Conservation (phyloP, 1,140 invertebrate genomes). For the Danaus melanippus region DNA sequence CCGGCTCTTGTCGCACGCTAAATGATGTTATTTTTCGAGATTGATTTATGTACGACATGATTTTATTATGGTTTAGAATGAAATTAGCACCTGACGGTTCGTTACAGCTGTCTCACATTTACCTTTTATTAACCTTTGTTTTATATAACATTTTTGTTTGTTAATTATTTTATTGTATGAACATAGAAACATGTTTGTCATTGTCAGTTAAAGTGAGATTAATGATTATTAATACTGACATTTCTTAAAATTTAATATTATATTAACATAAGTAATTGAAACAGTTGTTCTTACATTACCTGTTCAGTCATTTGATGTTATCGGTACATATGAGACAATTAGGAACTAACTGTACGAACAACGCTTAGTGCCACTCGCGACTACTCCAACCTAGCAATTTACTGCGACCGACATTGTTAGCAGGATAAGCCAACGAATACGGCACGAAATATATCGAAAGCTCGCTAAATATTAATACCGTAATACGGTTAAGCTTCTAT, state of each 20-base stretch:
- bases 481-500: too few relatives aligned
- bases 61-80: slow-evolving; percentile 20
- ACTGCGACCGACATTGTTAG: slow-evolving; percentile 8
- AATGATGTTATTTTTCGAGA: slow-evolving; percentile 31
- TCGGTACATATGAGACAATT: slow-evolving; percentile 12
- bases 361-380: slow-evolving; percentile 17
- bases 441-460: too few relatives aligned
- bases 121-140: slow-evolving; percentile 4
- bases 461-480: too few relatives aligned
- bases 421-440: slow-evolving; percentile 7
- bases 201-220: too few relatives aligned
- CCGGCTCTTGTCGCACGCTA: slow-evolving; percentile 33
- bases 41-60: slow-evolving; percentile 34
- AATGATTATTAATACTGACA: too few relatives aligned
- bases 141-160: slow-evolving; percentile 4
- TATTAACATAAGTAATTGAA: slow-evolving; percentile 1
- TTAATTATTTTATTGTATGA: slow-evolving; percentile 9
- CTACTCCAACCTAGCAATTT: slow-evolving; percentile 9
- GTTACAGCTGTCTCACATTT: slow-evolving; percentile 2
- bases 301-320: neutral
- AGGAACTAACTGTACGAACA: slow-evolving; percentile 21
- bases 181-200: too few relatives aligned
- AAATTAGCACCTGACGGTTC: too few relatives aligned
- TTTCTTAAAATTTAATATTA: too few relatives aligned
- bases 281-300: neutral